Conservation (phyloP, 2,888 invertebrate species). For the Euproctis similis region DNA sequence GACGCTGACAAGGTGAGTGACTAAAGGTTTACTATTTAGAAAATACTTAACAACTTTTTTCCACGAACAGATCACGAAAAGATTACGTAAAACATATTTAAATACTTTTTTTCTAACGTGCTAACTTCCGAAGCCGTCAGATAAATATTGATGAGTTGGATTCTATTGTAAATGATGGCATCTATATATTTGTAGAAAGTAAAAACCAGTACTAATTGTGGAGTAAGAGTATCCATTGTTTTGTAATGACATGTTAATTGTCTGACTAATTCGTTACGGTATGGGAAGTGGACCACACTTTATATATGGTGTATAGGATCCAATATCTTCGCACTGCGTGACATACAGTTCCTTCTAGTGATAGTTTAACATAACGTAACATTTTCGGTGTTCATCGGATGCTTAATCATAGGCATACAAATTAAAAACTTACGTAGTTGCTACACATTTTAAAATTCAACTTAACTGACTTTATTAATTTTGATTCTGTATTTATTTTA, state of each 20-base stretch:
- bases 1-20: slow-evolving; percentile 75
- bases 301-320: slow-evolving; percentile 10
- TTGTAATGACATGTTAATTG: slow-evolving; percentile 29
- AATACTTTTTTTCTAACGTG: slow-evolving; percentile 14
- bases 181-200: slow-evolving; percentile 30
- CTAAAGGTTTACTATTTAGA: slow-evolving; percentile 15
- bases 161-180: slow-evolving; percentile 23
- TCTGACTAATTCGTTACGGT: slow-evolving; percentile 15
- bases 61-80: too few relatives aligned
- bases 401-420: too few relatives aligned
- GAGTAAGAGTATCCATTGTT: slow-evolving; percentile 18
- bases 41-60: slow-evolving; percentile 19
- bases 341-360: too few relatives aligned
- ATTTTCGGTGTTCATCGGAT: too few relatives aligned
- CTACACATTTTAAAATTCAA: too few relatives aligned
- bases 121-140: slow-evolving; percentile 17
- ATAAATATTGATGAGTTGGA: slow-evolving; percentile 27
- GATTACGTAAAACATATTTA: slow-evolving; percentile 21
- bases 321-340: not conserved
- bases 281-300: slow-evolving; percentile 17
- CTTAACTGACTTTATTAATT: too few relatives aligned
- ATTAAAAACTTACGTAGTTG: too few relatives aligned
- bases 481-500: too few relatives aligned
- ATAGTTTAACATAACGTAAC: too few relatives aligned
- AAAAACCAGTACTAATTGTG: slow-evolving; percentile 35